Evolutionary conservation across 2,113 vertebrate genomes (phyloP), one percentile per base, ranked within the genome.

Genomic region (Thermophis baileyi): DNA sequence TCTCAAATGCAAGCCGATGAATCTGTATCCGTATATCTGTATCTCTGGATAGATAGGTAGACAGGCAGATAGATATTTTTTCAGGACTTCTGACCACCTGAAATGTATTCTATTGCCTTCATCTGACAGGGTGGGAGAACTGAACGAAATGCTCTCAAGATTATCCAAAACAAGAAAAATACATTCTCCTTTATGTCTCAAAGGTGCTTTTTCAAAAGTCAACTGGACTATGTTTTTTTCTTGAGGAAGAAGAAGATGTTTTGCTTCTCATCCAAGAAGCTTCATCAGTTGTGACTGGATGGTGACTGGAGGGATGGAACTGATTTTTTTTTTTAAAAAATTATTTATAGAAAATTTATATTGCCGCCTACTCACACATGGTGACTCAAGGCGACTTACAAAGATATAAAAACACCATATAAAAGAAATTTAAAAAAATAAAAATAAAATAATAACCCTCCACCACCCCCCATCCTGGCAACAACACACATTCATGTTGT

Each of bases 131-230:
- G 92, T 69, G 63, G 93, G 93, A 3, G 25, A 25, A 86, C 22
- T 54, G 85, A 91, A 63, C 20, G 95, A 94, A 97, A 92, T 95
- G 90, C 93, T 27, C 92, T 91, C 91, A 96, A 96, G 88, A 94
- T 94, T 95, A 92, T 60, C 57, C 69, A 87, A 89, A 94, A 57
- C 60, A 96, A 95, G 89, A 96, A 94, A 94, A 85, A 95, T 55
- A 87, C 16, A 87, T 53, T 92, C 27, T 69, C 91, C 91, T 95
- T 95, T 89, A 94, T 95, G 94, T 0, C 35, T 44, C 74, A 81
- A n/a, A 69, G 4, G 63, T 16, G 63, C 5, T 69, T 35, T 16
- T 69, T 69, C 30, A 35, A 69, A 69, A 69, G 30, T 35, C 30
- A 69, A 35, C n/a, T 35, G 63, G 12, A 69, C 63, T n/a, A 69